Conservation (phyloP, 2,797 vertebrate species). For the Pangasius krempfi region DNA sequence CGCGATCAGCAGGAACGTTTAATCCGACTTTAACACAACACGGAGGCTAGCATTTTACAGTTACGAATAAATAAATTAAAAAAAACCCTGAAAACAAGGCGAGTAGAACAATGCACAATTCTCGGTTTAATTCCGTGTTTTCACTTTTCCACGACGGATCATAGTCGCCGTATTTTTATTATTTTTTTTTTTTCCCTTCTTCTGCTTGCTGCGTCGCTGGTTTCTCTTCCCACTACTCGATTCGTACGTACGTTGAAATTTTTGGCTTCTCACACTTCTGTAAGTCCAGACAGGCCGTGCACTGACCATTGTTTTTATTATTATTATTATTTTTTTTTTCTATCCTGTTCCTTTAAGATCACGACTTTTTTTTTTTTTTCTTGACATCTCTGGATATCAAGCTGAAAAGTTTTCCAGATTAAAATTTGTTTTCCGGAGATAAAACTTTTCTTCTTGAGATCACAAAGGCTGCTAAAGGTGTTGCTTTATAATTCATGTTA, state of each 20-base stretch:
- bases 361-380: background rate
- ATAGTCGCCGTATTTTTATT: background rate
- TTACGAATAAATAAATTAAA: conserved; percentile 22
- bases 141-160: background rate
- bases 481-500: background rate
- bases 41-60: conserved; percentile 11
- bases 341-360: background rate
- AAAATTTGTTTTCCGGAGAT: background rate
- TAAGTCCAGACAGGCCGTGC: conserved; percentile 10
- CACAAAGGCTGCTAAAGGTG: background rate
- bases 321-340: background rate
- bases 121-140: conserved; percentile 5
- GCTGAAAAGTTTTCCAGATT: background rate
- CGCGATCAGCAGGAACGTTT: background rate
- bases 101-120: conserved; percentile 16
- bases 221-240: background rate
- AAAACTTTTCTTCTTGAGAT: background rate
- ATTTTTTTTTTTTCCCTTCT: background rate
- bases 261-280: background rate
- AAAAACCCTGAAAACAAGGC: conserved; percentile 1
- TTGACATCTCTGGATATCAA: background rate
- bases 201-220: conserved; percentile 5
- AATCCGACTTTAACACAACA: conserved; percentile 62
- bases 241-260: background rate
- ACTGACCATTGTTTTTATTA: background rate